A percentile compares a stretch with the other conserved stretches of the same genome.
Evolutionary conservation across 2,113 vertebrate genomes (phyloP).

Genomic region (Thunnus maccoyii): DNA sequence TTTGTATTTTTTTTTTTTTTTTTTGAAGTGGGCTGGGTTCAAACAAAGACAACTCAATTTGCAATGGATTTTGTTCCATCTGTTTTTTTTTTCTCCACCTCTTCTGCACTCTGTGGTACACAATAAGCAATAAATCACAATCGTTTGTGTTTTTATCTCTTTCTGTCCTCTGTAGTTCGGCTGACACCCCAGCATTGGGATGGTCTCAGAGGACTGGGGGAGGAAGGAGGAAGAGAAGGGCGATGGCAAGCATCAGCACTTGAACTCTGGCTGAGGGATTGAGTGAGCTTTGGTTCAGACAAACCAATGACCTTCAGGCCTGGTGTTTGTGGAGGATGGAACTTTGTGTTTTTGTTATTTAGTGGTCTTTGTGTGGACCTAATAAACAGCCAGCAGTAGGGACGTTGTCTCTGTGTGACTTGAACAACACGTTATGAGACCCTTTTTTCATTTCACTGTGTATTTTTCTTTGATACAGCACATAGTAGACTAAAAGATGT

Average conservation of each 20-base stretch:
- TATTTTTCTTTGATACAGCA: constrained; percentile 1
- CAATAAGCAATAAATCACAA: constrained; percentile 99
- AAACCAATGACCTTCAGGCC: constrained; percentile 93
- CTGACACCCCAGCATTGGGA: constrained; percentile 88
- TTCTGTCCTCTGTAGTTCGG: constrained; percentile 75
- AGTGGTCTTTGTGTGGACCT: constrained; percentile 68
- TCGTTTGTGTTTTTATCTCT: constrained; percentile 90
- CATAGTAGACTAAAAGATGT: not conserved
- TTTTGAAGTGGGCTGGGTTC: constrained; percentile 84
- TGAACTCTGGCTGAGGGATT: constrained; percentile 94
- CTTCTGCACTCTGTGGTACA: constrained; percentile 70
- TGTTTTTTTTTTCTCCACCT: constrained; percentile 46
- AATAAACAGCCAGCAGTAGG: constrained; percentile 39
- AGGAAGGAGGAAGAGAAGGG: constrained; percentile 82
- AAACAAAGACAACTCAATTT: constrained; percentile 99
- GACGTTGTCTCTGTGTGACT: not conserved
- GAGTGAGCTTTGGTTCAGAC: constrained; percentile 92
- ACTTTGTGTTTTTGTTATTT: constrained; percentile 90
- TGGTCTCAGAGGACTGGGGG: constrained; percentile 88
- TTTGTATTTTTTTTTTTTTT: constrained; percentile 81
- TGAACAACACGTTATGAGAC: not conserved
- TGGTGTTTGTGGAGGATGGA: constrained; percentile 86
- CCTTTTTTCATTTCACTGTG: not conserved
- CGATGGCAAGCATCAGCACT: constrained; percentile 85
- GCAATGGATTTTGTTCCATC: constrained; percentile 88